Base-by-base conservation (phyloP, 2,113 vertebrate genomes). In the Alethe castanea region DNA sequence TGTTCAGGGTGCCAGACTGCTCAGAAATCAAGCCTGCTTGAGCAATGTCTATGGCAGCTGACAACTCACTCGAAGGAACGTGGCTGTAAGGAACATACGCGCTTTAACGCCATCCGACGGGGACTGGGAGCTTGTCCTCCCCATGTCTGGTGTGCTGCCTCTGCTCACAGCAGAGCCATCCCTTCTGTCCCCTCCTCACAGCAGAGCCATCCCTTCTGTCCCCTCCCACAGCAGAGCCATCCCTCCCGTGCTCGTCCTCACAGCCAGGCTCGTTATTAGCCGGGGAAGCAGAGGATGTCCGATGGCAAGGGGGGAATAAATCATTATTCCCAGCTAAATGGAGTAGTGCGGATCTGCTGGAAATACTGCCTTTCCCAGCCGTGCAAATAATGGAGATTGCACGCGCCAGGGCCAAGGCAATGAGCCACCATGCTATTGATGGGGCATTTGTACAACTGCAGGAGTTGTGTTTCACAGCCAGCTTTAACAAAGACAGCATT, bases 301-400 rank as follows among this genome's bases (percentile, higher is more conserved):
- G 31, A 70, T 64, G 78, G 96, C 17, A 78, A 97, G 96, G 82
- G 96, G 89, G 79, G 97, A 95, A 98, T 98, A 98, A 98, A 98
- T 98, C 98, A 98, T 88, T 91, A 96, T 97, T 97, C 97, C 77
- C 91, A 11, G 97, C 96, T 98, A 97, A 98, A 98, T 96, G 98
- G 97, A 97, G 97, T 93, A 94, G 97, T 64, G 96, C 84, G 1
- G 98, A 97, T 96, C 96, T 95, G 97, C 97, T 89, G 91, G 92
- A 95, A 95, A 96, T 2, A 64, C 91, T 33, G 96, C 97, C 97
- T 98, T 97, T 94, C 91, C 97, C 98, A 97, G 86, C 97, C 96
- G 97, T 92, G 97, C 98, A 97, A 96, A 97, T 98, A 98, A 98
- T 97, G 98, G 97, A 95, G 97, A 97, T 96, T 95, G 97, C 97